Evolutionary conservation across 2,797 vertebrate genomes (phyloP).

Genomic region (Dendrocincla tyrannina): DNA sequence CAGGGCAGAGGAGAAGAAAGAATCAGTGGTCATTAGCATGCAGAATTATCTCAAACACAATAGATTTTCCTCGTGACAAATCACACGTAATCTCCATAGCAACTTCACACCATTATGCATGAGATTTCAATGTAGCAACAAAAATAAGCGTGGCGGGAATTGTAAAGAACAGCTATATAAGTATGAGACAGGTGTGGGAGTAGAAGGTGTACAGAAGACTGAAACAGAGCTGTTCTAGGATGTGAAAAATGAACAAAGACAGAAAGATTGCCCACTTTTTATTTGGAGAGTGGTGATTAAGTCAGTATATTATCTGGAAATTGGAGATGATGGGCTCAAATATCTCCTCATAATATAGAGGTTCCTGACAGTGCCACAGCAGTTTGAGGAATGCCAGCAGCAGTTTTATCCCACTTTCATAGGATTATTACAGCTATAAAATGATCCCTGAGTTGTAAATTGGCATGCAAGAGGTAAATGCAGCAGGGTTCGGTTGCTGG

Average conservation of each 20-base stretch:
- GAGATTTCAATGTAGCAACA: conserved; percentile 60
- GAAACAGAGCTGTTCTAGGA: conserved; percentile 45
- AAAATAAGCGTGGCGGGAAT: conserved; percentile 60
- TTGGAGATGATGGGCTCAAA: neutral
- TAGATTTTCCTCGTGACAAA: conserved; percentile 76
- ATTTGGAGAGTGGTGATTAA: conserved; percentile 70
- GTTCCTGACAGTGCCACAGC: neutral
- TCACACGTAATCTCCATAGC: conserved; percentile 74
- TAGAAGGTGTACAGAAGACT: conserved; percentile 45
- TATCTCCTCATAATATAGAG: conserved; percentile 17
- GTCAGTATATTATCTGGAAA: conserved; percentile 67
- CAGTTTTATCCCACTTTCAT: neutral
- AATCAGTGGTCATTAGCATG: conserved; percentile 53
- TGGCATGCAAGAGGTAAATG: neutral
- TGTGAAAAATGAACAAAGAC: conserved; percentile 62
- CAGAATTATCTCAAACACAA: conserved; percentile 70
- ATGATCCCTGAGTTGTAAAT: neutral
- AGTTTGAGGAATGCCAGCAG: conserved; percentile 25
- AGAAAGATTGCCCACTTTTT: conserved; percentile 49
- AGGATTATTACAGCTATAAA: conserved; percentile 15
- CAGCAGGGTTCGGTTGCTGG: neutral
- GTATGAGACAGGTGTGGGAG: conserved; percentile 69
- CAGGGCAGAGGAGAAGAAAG: neutral
- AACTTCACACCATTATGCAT: conserved; percentile 73
- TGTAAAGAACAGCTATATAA: conserved; percentile 25